These are phyloP conservation scores for Drosophila histrio DNA, from an alignment of 2,888 invertebrate species.

Conservation along the genomic window DNA sequence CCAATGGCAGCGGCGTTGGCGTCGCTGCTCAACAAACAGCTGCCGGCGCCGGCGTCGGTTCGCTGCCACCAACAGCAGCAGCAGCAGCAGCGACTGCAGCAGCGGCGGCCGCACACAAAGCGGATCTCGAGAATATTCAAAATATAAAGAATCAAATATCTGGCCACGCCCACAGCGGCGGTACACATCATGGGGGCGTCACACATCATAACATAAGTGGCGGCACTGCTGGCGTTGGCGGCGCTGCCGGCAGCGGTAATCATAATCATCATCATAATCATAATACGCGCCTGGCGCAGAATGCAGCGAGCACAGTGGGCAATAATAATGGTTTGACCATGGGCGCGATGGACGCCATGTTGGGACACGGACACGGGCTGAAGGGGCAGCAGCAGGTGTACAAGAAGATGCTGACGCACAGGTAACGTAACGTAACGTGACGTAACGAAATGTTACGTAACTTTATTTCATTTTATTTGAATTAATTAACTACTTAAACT, in stretches of 20 bases:
- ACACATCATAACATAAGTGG: slow-evolving; percentile 16
- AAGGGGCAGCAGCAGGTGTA: slow-evolving; percentile 78
- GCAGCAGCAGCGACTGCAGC: slow-evolving; percentile 37
- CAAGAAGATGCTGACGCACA: slow-evolving; percentile 79
- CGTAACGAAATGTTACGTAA: neutral
- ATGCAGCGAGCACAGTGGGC: slow-evolving; percentile 41
- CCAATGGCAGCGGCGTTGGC: slow-evolving; percentile 29
- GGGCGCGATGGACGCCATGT: slow-evolving; percentile 62
- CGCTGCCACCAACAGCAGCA: slow-evolving; percentile 37
- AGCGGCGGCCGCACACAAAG: slow-evolving; percentile 70
- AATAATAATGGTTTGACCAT: slow-evolving; percentile 55
- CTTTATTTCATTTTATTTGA: too few relatives aligned
- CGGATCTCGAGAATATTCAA: slow-evolving; percentile 83
- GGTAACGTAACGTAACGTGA: slow-evolving; percentile 48
- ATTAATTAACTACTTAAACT: too few relatives aligned
- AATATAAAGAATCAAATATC: slow-evolving; percentile 82
- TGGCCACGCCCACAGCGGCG: slow-evolving; percentile 48
- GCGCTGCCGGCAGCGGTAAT: slow-evolving; percentile 22
- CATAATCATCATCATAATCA: slow-evolving; percentile 62
- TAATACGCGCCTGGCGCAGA: slow-evolving; percentile 56
- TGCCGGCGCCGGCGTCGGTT: slow-evolving; percentile 38
- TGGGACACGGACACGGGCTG: slow-evolving; percentile 73
- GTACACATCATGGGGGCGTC: slow-evolving; percentile 38
- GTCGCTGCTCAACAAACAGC: slow-evolving; percentile 18
- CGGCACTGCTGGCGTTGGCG: slow-evolving; percentile 27